A percentile compares a stretch with the other conserved stretches of the same genome.
Conservation (phyloP, 1,140 invertebrate genomes). For the Euschistus heros region DNA sequence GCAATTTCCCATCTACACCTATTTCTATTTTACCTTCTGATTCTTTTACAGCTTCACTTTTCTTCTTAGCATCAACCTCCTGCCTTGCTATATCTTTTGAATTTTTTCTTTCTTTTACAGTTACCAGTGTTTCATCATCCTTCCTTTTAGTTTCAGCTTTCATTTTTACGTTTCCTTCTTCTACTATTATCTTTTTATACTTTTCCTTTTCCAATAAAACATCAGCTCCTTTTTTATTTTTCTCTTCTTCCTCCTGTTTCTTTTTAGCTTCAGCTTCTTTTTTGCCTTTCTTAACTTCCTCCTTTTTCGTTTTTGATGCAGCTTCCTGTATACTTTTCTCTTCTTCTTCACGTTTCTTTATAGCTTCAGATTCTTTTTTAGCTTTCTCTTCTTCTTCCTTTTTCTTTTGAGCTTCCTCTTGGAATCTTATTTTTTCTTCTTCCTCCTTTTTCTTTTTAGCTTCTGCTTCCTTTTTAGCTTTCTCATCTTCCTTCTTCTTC, state of each 20-base stretch:
- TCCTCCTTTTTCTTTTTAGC: constrained; percentile 21
- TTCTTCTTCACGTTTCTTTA: constrained; percentile 24
- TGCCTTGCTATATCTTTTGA: constrained; percentile 29
- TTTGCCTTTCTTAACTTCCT: constrained; percentile 25
- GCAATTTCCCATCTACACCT: neutral
- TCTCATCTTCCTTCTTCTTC: constrained; percentile 25
- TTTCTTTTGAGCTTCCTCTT: constrained; percentile 17
- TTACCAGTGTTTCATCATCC: constrained; percentile 26
- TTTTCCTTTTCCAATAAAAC: constrained; percentile 30
- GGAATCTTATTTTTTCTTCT: constrained; percentile 16
- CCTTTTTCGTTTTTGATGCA: constrained; percentile 20
- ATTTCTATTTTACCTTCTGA: constrained; percentile 6
- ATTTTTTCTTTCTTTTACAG: constrained; percentile 29
- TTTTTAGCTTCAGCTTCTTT: constrained; percentile 26
- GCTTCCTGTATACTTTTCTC: constrained; percentile 21
- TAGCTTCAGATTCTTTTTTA: constrained; percentile 25
- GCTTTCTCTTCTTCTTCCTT: constrained; percentile 23
- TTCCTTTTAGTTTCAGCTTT: constrained; percentile 25
- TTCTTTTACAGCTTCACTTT: constrained; percentile 20
- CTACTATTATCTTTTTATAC: constrained; percentile 29
- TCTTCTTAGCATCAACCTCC: constrained; percentile 8
- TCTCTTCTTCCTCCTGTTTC: constrained; percentile 31
- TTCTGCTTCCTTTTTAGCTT: constrained; percentile 21
- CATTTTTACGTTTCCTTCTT: constrained; percentile 21
- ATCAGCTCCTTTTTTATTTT: constrained; percentile 25